Evolutionary conservation across 2,113 vertebrate species (phyloP), one percentile per base, ranked within the genome.

Genomic region (Protomyctophum bolini): DNA sequence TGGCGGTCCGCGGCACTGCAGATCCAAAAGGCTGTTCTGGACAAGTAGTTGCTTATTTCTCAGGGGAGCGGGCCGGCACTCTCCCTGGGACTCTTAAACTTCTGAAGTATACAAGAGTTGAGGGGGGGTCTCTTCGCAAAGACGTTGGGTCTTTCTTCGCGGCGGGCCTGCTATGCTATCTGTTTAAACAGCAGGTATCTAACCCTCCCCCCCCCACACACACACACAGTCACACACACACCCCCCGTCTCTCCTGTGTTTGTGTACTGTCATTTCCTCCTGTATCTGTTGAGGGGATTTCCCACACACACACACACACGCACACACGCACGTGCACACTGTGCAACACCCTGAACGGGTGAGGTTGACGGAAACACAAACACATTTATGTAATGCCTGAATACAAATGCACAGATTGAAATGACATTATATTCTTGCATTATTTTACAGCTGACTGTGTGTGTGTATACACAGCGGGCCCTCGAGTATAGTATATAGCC

Each of bases 21-120:
- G 79, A 89, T 89, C 83, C 86, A 86, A 84, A 3, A 88, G 79
- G 86, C 87, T 86, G 84, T 87, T 91, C 91, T 92, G 90, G 86
- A 84, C 85, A 87, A 90, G 86, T 76, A 85, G 76, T 88, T 86
- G 78, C 72, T 89, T 77, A 89, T 88, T 87, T 87, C 89, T 89
- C 89, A 66, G 66, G 88, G 83, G 86, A 80, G 73, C 72, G 5
- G 33, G 46, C 48, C 67, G 58, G 77, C 68, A 73, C 68, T 62
- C 77, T 88, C 78, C 0, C 66, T 80, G 81, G 87, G 86, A 87
- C 81, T 81, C 77, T 87, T 80, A 90, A 90, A 86, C 81, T 73
- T 86, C 79, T 86, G 77, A 91, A 87, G 85, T 79, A 41, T 2
- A 74, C 72, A 66, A 81, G 33, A 82, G 80, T 88, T 88, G 79